Conservation (phyloP, 1,140 invertebrate species). For the Ganaspis sp. region DNA sequence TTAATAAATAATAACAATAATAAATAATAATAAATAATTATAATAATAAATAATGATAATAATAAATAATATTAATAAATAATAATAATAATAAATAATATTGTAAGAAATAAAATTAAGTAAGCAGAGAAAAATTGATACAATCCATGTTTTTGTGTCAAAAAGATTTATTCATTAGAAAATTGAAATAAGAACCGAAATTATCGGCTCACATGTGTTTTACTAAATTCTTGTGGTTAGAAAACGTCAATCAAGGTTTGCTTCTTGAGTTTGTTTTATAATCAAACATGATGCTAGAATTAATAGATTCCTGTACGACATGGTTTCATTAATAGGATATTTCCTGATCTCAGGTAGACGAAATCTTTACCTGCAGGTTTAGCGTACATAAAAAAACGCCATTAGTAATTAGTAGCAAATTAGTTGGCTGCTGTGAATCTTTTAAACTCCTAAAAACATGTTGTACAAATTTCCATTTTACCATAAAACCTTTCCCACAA, state of each 20-base stretch:
- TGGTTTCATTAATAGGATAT: conserved; percentile 33
- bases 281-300: conserved; percentile 37
- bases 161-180: no score
- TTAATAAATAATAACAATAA: no score
- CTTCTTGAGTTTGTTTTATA: conserved; percentile 9
- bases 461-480: conserved; percentile 16
- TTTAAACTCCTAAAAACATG: background rate
- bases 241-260: conserved; percentile 3
- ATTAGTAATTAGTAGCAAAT: conserved; percentile 30
- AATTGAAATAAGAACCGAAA: no score
- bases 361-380: background rate
- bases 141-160: no score
- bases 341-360: conserved; percentile 25
- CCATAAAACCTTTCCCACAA: background rate
- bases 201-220: background rate
- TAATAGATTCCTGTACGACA: conserved; percentile 19
- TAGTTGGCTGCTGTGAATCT: conserved; percentile 19
- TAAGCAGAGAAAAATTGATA: no score
- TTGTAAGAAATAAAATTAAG: no score
- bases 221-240: background rate
- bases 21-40: no score
- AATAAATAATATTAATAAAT: no score
- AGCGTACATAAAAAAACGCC: background rate
- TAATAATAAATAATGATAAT: no score
- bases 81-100: no score